These are phyloP conservation scores for Lutjanus argentimaculatus DNA, from an alignment of 2,797 vertebrate species.

Conservation along the genomic window DNA sequence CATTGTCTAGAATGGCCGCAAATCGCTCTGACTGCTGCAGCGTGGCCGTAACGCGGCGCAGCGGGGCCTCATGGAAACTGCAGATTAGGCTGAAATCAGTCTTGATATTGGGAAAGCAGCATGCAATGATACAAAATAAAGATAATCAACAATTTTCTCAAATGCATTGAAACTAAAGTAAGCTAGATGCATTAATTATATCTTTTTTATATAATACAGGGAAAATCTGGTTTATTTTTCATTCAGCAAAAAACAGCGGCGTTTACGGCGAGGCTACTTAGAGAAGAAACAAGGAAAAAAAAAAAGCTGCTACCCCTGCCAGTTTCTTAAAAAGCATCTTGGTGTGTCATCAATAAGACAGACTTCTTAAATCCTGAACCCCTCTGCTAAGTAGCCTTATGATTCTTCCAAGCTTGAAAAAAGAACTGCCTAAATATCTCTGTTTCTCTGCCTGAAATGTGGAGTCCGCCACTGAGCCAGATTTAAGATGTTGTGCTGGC, in stretches of 20 bases:
- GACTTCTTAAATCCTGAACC: conserved; percentile 42
- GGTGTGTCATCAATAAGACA: conserved; percentile 14
- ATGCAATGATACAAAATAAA: too few relatives aligned
- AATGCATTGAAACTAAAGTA: too few relatives aligned
- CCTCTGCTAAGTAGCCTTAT: conserved; percentile 32
- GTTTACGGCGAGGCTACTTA: neutral
- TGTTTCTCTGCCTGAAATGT: conserved; percentile 46
- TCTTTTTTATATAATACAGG: too few relatives aligned
- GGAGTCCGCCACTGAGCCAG: conserved; percentile 40
- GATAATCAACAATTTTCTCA: too few relatives aligned
- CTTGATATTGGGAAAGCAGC: too few relatives aligned
- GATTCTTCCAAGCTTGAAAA: conserved; percentile 32
- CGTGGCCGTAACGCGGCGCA: too few relatives aligned
- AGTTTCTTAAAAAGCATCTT: conserved; percentile 12
- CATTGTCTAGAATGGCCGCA: too few relatives aligned
- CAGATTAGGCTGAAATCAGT: too few relatives aligned
- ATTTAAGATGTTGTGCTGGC: conserved; percentile 57
- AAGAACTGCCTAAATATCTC: conserved; percentile 37
- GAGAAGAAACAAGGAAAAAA: neutral
- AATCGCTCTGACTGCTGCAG: too few relatives aligned
- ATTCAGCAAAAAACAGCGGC: neutral
- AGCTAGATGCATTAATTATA: too few relatives aligned
- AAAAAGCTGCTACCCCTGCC: neutral
- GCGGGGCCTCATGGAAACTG: too few relatives aligned
- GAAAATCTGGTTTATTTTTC: neutral